Percentiles rank a stretch among this genome's conserved stretches.
Evolutionary conservation across 2,888 invertebrate genomes (phyloP).

Genomic region (Trachelus iudaicus): DNA sequence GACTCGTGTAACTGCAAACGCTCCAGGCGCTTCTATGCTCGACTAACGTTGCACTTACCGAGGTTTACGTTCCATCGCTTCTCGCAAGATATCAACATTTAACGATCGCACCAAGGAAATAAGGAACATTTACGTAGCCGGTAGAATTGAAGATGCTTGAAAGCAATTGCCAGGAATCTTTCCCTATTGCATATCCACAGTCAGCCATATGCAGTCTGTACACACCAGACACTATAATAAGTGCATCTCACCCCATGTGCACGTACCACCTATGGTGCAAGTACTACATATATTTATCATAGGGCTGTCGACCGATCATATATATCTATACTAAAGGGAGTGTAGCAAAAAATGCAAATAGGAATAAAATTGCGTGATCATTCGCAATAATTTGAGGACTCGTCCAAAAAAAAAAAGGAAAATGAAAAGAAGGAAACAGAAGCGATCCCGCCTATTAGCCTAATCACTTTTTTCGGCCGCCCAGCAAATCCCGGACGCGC

Average conservation of each 20-base stretch:
- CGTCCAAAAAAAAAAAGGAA: not conserved
- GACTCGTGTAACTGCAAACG: constrained; percentile 31
- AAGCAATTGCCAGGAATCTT: not conserved
- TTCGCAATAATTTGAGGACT: not conserved
- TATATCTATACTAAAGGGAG: not conserved
- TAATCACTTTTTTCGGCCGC: not conserved
- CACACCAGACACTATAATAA: not conserved
- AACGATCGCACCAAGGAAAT: constrained; percentile 30
- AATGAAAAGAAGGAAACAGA: not conserved
- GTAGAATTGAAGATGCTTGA: not conserved
- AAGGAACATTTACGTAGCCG: not conserved
- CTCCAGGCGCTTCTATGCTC: constrained; percentile 30
- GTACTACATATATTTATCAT: not conserved
- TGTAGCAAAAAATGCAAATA: not conserved
- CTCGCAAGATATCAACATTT: constrained; percentile 35
- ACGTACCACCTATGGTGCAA: not conserved
- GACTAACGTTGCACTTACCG: constrained; percentile 31
- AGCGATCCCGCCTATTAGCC: not conserved
- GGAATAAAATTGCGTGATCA: not conserved
- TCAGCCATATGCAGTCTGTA: not conserved
- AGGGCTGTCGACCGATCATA: not conserved
- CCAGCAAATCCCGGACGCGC: not conserved
- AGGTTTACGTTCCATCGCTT: constrained; percentile 31
- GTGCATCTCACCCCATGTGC: not conserved
- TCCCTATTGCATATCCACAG: not conserved